Evolutionary conservation across 2,113 vertebrate genomes (phyloP).

Genomic region (Lepisosteus oculatus): DNA sequence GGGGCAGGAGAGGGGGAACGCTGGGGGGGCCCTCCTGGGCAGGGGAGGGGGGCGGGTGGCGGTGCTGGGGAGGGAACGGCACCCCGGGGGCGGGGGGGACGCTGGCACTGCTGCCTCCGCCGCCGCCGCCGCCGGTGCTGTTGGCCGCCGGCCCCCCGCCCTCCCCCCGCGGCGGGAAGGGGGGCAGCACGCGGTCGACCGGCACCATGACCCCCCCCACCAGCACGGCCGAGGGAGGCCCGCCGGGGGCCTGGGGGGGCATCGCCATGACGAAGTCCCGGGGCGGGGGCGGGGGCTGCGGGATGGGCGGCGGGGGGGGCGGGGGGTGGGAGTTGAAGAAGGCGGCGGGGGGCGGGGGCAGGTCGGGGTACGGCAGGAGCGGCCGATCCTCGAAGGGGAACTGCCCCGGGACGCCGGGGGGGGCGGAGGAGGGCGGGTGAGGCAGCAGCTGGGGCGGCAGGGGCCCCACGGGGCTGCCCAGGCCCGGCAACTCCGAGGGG

Average conservation of each 20-base stretch:
- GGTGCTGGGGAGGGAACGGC: conserved; percentile 24
- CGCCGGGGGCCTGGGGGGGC: conserved; percentile 13
- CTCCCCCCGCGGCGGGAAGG: conserved; percentile 34
- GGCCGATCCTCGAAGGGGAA: conserved; percentile 43
- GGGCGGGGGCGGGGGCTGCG: conserved; percentile 47
- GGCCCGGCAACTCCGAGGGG: conserved; percentile 42
- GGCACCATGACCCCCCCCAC: conserved; percentile 64
- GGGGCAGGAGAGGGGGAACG: conserved; percentile 49
- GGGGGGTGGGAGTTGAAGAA: conserved; percentile 51
- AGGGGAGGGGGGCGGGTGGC: conserved; percentile 37
- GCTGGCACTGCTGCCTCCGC: conserved; percentile 40
- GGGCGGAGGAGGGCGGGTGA: conserved; percentile 42
- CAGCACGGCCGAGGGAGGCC: conserved; percentile 58
- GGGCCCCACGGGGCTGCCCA: conserved; percentile 20
- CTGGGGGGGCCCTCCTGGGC: neutral
- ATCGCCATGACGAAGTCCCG: conserved; percentile 13
- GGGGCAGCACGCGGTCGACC: conserved; percentile 48
- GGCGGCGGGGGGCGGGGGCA: conserved; percentile 42
- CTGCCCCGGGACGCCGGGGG: conserved; percentile 55
- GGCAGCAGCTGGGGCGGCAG: conserved; percentile 41
- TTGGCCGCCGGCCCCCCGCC: too few species aligned
- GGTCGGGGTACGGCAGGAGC: conserved; percentile 50
- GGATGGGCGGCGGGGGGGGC: conserved; percentile 54
- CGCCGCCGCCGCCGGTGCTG: conserved; percentile 40
- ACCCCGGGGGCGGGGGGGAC: conserved; percentile 6